Evolutionary conservation across 2,888 invertebrate species (phyloP).

Genomic region (Chorisops tibialis): DNA sequence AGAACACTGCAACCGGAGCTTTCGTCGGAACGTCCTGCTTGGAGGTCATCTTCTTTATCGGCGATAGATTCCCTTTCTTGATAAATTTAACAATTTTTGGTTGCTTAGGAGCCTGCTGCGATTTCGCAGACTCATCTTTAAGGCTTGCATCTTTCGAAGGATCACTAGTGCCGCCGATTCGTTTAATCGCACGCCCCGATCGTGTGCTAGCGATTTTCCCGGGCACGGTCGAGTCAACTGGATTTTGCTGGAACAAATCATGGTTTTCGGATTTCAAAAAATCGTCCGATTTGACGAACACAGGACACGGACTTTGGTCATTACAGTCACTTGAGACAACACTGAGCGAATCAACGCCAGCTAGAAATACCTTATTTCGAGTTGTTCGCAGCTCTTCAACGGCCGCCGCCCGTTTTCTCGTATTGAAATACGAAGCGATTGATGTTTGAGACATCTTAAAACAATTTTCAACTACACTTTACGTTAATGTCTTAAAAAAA

Average conservation of each 20-base stretch:
- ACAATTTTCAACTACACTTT: not conserved
- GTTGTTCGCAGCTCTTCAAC: conserved; percentile 60
- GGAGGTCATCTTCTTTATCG: conserved; percentile 42
- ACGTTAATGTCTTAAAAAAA: not conserved
- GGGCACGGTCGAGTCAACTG: not conserved
- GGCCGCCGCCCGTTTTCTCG: conserved; percentile 68
- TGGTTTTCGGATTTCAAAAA: not conserved
- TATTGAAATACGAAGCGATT: conserved; percentile 71
- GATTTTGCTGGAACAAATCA: conserved; percentile 17
- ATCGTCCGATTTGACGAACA: conserved; percentile 1
- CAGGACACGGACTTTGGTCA: not conserved
- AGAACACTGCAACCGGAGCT: conserved; percentile 32
- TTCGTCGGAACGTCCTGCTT: conserved; percentile 7
- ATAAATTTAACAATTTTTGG: conserved; percentile 50
- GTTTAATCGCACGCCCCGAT: conserved; percentile 44
- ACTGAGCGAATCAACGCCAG: conserved; percentile 38
- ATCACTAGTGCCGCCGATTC: conserved; percentile 37
- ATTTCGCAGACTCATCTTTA: conserved; percentile 29
- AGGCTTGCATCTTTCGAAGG: conserved; percentile 28
- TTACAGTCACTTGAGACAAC: too few species aligned
- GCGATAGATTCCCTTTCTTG: conserved; percentile 48
- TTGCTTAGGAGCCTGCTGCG: too few species aligned
- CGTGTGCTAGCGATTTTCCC: conserved; percentile 37
- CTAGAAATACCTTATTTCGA: conserved; percentile 55
- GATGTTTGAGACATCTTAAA: conserved; percentile 70